These are phyloP conservation scores for Dermatemys mawii DNA, from an alignment of 2,113 vertebrate genomes.

Conservation along the genomic window DNA sequence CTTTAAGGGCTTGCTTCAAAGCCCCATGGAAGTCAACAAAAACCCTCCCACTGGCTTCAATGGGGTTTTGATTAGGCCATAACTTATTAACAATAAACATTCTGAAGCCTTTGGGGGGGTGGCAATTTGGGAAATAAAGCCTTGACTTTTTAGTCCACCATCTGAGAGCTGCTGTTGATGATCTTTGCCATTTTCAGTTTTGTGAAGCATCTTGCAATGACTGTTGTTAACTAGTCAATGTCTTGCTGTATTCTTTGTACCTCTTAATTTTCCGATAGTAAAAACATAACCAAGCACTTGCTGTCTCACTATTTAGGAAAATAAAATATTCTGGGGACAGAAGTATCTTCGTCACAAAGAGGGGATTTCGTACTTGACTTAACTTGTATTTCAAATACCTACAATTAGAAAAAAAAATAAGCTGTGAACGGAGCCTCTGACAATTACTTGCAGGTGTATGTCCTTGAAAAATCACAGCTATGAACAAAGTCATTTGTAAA, in stretches of 20 bases:
- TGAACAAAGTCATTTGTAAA: conserved; percentile 66
- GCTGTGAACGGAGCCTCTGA: conserved; percentile 65
- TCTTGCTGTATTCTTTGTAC: conserved; percentile 40
- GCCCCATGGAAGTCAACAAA: conserved; percentile 27
- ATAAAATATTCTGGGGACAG: conserved; percentile 21
- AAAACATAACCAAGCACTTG: conserved; percentile 25
- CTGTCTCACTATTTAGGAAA: conserved; percentile 28
- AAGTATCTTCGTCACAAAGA: conserved; percentile 33
- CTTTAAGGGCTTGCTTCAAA: conserved; percentile 49
- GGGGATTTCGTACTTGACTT: conserved; percentile 38
- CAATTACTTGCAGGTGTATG: neutral
- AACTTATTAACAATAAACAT: conserved; percentile 10
- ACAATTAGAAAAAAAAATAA: conserved; percentile 28
- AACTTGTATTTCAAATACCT: conserved; percentile 44
- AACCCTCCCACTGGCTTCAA: neutral
- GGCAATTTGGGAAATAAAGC: conserved; percentile 57
- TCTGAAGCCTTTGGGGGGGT: conserved; percentile 49
- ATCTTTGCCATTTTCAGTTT: conserved; percentile 58
- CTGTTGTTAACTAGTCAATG: conserved; percentile 58
- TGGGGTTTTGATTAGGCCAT: conserved; percentile 20
- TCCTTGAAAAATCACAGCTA: conserved; percentile 43
- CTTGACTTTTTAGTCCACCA: conserved; percentile 64
- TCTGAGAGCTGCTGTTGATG: conserved; percentile 62
- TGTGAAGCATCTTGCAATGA: conserved; percentile 60
- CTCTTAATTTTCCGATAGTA: conserved; percentile 8